phyloP scores from a whole-genome alignment of 2,113 vertebrate genomes.

The Phalacrocorax pelagicus region DNA sequence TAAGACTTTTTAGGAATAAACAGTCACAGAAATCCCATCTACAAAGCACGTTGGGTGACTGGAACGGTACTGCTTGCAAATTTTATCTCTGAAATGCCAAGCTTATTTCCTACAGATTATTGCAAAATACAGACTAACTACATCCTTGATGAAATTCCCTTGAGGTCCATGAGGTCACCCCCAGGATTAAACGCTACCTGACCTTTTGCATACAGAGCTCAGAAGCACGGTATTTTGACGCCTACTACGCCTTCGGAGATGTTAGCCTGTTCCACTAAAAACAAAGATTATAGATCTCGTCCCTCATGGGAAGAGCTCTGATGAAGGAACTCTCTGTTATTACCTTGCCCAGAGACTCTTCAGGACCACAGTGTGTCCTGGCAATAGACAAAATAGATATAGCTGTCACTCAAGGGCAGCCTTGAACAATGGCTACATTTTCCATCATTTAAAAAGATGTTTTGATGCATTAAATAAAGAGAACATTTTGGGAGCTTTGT shows the following conservation, averaged over 20 bases:
- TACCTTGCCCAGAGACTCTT: slow-evolving; percentile 16
- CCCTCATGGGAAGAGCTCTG: neutral
- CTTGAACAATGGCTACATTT: neutral
- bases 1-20: slow-evolving; percentile 20
- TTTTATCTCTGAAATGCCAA: slow-evolving; percentile 45
- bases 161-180: neutral
- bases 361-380: neutral
- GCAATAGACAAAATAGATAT: slow-evolving; percentile 30
- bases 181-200: slow-evolving; percentile 24
- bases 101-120: slow-evolving; percentile 29
- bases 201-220: neutral
- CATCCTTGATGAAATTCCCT: slow-evolving; percentile 45
- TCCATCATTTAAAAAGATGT: neutral
- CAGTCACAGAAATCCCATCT: slow-evolving; percentile 5
- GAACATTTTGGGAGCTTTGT: neutral
- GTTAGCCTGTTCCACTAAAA: slow-evolving; percentile 32
- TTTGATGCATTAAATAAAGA: neutral
- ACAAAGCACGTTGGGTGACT: neutral
- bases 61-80: neutral
- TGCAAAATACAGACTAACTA: slow-evolving; percentile 30
- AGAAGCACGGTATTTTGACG: slow-evolving; percentile 16
- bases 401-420: slow-evolving; percentile 36
- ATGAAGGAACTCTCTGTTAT: slow-evolving; percentile 15
- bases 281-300: slow-evolving; percentile 16
- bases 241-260: neutral